Conservation (phyloP, 2,888 invertebrate genomes). For the Acanthosepion pharaonis region DNA sequence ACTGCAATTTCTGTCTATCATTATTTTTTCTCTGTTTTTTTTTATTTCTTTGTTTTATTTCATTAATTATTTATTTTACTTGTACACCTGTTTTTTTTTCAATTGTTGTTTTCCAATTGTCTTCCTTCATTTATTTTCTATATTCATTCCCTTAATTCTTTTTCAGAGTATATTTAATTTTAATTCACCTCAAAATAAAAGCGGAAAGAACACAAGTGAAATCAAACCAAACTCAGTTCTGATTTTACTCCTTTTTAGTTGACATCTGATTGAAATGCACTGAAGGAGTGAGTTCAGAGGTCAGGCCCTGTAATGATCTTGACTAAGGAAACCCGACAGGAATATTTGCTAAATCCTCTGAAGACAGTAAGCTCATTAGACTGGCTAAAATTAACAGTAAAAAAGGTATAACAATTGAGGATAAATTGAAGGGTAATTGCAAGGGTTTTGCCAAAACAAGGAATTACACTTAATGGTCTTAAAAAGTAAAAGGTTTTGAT, state of each 20-base stretch:
- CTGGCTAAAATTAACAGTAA: slow-evolving; percentile 8
- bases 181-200: neutral
- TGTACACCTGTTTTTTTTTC: too few relatives aligned
- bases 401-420: neutral
- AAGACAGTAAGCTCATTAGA: neutral
- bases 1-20: neutral
- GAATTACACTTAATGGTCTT: slow-evolving; percentile 1
- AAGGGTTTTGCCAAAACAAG: neutral
- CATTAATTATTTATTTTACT: too few relatives aligned
- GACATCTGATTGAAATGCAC: slow-evolving; percentile 22
- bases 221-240: neutral
- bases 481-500: neutral
- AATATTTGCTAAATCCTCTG: neutral
- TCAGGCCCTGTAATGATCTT: neutral
- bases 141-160: neutral
- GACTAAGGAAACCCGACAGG: neutral
- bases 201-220: neutral
- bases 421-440: neutral
- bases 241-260: neutral
- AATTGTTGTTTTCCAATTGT: neutral
- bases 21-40: neutral
- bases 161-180: neutral
- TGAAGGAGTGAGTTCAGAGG: neutral
- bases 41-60: neutral
- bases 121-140: neutral